phyloP scores from a whole-genome alignment of 2,797 vertebrate genomes.

The Tinamus major region DNA sequence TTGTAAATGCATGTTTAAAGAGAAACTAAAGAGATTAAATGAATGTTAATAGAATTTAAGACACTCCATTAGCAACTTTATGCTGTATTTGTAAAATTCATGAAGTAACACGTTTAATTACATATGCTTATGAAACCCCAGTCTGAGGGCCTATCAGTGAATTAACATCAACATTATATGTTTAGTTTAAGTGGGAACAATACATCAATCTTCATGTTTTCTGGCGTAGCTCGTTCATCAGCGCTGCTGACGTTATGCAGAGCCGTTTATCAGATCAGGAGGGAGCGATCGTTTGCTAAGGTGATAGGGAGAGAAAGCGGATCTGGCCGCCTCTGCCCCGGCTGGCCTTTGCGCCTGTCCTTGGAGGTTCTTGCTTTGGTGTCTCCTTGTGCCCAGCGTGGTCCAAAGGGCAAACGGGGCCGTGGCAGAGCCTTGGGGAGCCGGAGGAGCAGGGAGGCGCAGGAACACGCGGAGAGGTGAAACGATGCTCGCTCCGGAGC shows the following conservation, averaged over 20 bases:
- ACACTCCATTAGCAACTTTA: constrained; percentile 56
- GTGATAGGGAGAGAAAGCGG: neutral
- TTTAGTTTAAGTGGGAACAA: constrained; percentile 22
- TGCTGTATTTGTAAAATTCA: constrained; percentile 58
- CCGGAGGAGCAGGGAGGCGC: neutral
- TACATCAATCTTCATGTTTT: neutral
- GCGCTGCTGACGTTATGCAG: neutral
- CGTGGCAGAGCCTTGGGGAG: too few relatives aligned
- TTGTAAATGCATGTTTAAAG: constrained; percentile 54
- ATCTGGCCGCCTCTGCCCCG: neutral
- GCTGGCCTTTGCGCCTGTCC: fast-evolving
- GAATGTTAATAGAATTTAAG: constrained; percentile 66
- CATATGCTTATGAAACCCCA: constrained; percentile 38
- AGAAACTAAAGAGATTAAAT: constrained; percentile 57
- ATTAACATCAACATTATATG: neutral
- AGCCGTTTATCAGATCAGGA: constrained; percentile 25
- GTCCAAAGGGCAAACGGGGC: too few relatives aligned
- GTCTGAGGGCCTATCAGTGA: neutral
- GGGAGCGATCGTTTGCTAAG: neutral
- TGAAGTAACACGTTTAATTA: constrained; percentile 37
- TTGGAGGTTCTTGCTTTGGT: neutral
- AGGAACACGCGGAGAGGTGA: neutral
- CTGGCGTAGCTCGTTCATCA: neutral
- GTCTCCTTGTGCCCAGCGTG: neutral
- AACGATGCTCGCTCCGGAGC: neutral